These are phyloP conservation scores for Drosophila anomalipes DNA, from an alignment of 2,888 invertebrate species.

Conservation along the genomic window DNA sequence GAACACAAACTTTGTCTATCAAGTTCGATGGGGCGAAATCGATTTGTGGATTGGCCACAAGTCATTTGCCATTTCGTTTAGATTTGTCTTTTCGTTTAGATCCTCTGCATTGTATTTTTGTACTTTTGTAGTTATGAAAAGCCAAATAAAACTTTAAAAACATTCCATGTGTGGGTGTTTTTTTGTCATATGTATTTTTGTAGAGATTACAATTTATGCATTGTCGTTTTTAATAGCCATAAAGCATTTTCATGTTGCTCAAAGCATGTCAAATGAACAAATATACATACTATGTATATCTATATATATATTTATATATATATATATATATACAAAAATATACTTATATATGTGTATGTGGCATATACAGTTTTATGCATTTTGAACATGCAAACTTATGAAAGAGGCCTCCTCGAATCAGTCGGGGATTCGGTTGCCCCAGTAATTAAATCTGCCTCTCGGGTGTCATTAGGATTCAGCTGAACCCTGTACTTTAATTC, in stretches of 20 bases:
- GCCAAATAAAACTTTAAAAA: slow-evolving; percentile 36
- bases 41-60: slow-evolving; percentile 47
- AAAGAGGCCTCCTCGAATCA: slow-evolving; percentile 24
- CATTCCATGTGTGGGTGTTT: slow-evolving; percentile 12
- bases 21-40: slow-evolving; percentile 21
- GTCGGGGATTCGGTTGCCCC: slow-evolving; percentile 13
- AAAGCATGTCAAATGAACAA: slow-evolving; percentile 52
- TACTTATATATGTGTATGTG: slow-evolving; percentile 37
- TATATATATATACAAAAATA: slow-evolving; percentile 13
- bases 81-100: slow-evolving; percentile 27
- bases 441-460: slow-evolving; percentile 61
- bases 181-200: slow-evolving; percentile 16
- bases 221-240: slow-evolving; percentile 73
- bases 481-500: not conserved
- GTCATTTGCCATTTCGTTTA: slow-evolving; percentile 46
- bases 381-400: slow-evolving; percentile 68
- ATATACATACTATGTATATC: not conserved
- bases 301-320: slow-evolving; percentile 22
- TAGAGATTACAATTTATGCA: slow-evolving; percentile 67
- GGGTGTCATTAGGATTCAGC: slow-evolving; percentile 50
- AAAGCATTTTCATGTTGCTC: slow-evolving; percentile 77
- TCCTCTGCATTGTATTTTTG: not conserved
- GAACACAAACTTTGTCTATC: slow-evolving; percentile 6
- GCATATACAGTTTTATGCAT: slow-evolving; percentile 67
- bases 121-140: slow-evolving; percentile 21